Evolutionary conservation across 1,140 invertebrate genomes (phyloP), one percentile per base, ranked within the genome.

Genomic region (Apocrypta bakeri): DNA sequence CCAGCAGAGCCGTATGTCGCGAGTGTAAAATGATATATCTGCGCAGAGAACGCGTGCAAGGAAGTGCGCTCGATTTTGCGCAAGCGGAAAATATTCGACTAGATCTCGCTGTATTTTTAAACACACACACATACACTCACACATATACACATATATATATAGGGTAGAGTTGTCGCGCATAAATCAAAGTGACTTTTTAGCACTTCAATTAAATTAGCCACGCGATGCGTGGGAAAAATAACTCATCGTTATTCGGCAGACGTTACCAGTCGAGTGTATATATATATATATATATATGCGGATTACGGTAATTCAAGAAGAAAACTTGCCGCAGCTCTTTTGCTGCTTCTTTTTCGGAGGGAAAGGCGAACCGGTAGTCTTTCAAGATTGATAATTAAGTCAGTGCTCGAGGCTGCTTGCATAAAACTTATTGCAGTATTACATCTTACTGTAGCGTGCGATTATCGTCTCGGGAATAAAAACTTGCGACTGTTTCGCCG

Each of bases 31-130:
- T 56, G 25, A 79, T 79, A 40, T 25, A 42, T 68, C 63, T 78
- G 12, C 4, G 17, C 0, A 6, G 27, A n/a, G n/a, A n/a, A n/a
- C 12, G 4, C 8, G 33, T 24, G n/a, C 11, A 14, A 37, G 77
- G 64, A 71, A 42, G 64, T 31, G 33, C n/a, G n/a, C 29, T 69
- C 12, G 66, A 42, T 79, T 27, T 79, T 69, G 27, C 24, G 24
- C 37, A 77, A 77, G 21, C 63, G 64, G 40, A 68, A 79, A 79
- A 79, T 79, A 71, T 79, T 79, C 33, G 66, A 71, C 77, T 8
- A 7, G 2, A 31, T 78, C 66, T 48, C 37, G 29, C 25, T 29
- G n/a, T n/a, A n/a, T 14, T 37, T 9, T 2, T 8, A 40, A 0
- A 27, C 9, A 9, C 31, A 33, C 33, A 21, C 24, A 25, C 27